Percentiles rank a stretch among this genome's conserved stretches.
Evolutionary conservation across 2,888 invertebrate species (phyloP).

Genomic region (Amphipyra berbera): DNA sequence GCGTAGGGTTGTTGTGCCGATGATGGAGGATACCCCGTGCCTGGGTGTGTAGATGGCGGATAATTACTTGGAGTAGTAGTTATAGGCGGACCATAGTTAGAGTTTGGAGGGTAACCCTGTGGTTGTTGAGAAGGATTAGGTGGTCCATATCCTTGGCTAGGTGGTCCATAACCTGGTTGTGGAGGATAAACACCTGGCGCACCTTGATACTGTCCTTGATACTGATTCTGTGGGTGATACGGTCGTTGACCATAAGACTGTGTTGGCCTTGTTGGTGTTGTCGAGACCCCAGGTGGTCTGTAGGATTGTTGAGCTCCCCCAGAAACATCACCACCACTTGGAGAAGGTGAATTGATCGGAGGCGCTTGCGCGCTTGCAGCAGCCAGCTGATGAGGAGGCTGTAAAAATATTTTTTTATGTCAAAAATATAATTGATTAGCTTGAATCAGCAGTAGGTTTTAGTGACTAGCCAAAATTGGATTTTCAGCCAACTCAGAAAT

Average conservation of each 20-base stretch:
- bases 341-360: constrained; percentile 77
- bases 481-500: no score
- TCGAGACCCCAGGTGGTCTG: constrained; percentile 86
- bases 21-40: constrained; percentile 84
- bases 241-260: constrained; percentile 92
- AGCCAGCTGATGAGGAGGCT: constrained; percentile 90
- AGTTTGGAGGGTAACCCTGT: constrained; percentile 92
- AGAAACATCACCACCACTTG: constrained; percentile 77
- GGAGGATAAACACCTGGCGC: constrained; percentile 91
- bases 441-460: no score
- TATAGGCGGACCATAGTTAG: constrained; percentile 91
- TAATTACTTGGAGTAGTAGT: constrained; percentile 90
- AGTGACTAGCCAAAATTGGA: no score
- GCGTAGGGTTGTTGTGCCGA: constrained; percentile 86
- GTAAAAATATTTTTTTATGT: constrained; percentile 59
- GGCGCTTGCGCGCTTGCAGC: constrained; percentile 86
- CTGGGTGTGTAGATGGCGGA: constrained; percentile 88
- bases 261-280: constrained; percentile 90
- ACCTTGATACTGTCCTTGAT: constrained; percentile 90
- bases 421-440: background rate
- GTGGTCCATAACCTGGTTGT: constrained; percentile 92
- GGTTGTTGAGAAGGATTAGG: constrained; percentile 91
- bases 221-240: constrained; percentile 91
- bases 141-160: constrained; percentile 91
- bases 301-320: constrained; percentile 85